Conservation (phyloP, 2,888 invertebrate species). For the Loripinus fragilis region DNA sequence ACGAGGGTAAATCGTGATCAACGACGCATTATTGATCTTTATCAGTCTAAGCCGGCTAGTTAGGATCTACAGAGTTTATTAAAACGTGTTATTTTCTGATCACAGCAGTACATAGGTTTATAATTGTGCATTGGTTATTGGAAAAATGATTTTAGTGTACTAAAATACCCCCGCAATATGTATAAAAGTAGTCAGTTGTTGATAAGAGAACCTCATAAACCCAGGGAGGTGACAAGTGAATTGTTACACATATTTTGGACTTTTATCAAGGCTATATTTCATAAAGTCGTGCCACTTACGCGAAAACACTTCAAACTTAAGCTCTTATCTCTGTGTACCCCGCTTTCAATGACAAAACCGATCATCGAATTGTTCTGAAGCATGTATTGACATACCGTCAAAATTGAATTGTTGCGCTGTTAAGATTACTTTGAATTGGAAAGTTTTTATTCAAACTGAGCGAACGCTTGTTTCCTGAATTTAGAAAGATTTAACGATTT, state of each 20-base stretch:
- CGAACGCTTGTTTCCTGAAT: conserved; percentile 1
- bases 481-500: conserved; percentile 9
- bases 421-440: conserved; percentile 13
- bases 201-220: background rate
- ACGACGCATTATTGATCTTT: too few species aligned
- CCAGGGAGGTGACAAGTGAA: background rate
- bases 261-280: background rate
- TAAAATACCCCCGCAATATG: background rate
- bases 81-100: too few species aligned
- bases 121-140: background rate
- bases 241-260: background rate
- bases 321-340: background rate
- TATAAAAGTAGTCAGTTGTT: background rate
- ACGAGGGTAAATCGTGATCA: too few species aligned
- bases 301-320: background rate
- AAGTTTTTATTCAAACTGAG: conserved; percentile 7
- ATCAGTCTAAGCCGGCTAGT: too few species aligned
- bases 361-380: background rate
- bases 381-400: background rate
- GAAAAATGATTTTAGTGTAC: background rate
- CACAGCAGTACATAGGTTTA: too few species aligned
- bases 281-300: background rate
- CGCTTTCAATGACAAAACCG: background rate
- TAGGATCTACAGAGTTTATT: too few species aligned
- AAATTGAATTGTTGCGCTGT: conserved; percentile 14